Evolutionary conservation across 1,140 invertebrate species (phyloP).

Genomic region (Megathymus violae): DNA sequence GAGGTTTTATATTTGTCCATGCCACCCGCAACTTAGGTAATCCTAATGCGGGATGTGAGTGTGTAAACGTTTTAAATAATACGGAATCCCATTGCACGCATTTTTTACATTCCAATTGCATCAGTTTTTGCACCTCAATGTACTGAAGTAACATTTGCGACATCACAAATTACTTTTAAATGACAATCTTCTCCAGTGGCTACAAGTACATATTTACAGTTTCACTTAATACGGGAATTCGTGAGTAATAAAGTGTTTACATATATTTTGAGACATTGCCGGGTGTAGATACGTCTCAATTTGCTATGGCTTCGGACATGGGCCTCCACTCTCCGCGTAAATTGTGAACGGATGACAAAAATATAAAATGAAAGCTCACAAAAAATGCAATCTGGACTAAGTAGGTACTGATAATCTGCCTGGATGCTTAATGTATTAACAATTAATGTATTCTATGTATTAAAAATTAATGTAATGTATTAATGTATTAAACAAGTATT

Average conservation of each 20-base stretch:
- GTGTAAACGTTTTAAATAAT: too few species aligned
- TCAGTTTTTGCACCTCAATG: constrained; percentile 20
- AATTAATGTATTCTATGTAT: too few species aligned
- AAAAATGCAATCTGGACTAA: constrained; percentile 28
- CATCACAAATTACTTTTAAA: constrained; percentile 40
- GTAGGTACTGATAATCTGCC: too few species aligned
- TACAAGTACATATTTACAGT: constrained; percentile 46
- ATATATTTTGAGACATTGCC: constrained; percentile 31
- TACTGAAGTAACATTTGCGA: constrained; percentile 21
- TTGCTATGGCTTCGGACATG: constrained; percentile 48
- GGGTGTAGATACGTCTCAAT: constrained; percentile 53
- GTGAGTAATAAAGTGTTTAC: constrained; percentile 49
- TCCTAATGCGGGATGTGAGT: too few species aligned
- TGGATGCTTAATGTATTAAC: constrained; percentile 1
- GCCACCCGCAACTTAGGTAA: too few species aligned
- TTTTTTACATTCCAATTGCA: too few species aligned
- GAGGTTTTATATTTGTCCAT: too few species aligned
- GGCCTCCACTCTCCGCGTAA: too few species aligned
- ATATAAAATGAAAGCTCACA: constrained; percentile 48
- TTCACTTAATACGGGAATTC: constrained; percentile 51
- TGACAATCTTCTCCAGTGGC: constrained; percentile 21
- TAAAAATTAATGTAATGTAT: too few species aligned
- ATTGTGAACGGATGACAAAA: constrained; percentile 52
- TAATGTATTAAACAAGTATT: too few species aligned
- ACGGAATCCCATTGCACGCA: too few species aligned